Conservation (phyloP, 2,797 vertebrate genomes). For the Momotus momota region DNA sequence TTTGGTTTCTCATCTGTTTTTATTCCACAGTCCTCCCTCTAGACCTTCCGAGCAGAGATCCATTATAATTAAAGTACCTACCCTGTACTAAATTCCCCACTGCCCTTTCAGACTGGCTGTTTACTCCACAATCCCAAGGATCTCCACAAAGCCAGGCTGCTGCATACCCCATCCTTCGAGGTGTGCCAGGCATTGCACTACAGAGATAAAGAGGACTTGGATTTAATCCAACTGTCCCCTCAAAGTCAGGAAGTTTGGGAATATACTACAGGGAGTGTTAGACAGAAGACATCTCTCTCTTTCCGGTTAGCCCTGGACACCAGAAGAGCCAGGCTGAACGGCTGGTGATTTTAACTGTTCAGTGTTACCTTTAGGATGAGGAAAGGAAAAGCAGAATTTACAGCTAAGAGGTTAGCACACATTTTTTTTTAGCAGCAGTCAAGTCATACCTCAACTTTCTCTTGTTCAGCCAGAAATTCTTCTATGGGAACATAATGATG, state of each 20-base stretch:
- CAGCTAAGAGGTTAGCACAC: neutral
- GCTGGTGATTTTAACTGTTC: neutral
- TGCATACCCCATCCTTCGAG: neutral
- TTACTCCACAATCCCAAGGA: neutral
- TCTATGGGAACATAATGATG: slow-evolving; percentile 88
- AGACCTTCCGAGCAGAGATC: neutral
- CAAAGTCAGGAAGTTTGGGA: neutral
- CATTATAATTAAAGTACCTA: neutral
- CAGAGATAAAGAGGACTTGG: neutral
- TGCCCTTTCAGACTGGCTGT: neutral
- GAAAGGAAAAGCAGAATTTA: neutral
- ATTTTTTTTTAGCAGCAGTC: neutral
- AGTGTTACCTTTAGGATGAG: neutral
- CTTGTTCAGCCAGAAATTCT: slow-evolving; percentile 86
- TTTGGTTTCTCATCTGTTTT: neutral
- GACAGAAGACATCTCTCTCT: neutral
- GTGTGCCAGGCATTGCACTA: neutral
- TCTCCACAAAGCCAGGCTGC: neutral
- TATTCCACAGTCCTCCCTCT: neutral
- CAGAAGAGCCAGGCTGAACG: neutral
- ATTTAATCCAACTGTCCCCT: neutral
- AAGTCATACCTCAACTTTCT: slow-evolving; percentile 85
- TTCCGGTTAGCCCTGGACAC: neutral
- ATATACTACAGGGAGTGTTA: neutral
- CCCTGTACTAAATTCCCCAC: neutral